Base-by-base conservation (phyloP, 2,888 invertebrate species). In the Troilus luridus region DNA sequence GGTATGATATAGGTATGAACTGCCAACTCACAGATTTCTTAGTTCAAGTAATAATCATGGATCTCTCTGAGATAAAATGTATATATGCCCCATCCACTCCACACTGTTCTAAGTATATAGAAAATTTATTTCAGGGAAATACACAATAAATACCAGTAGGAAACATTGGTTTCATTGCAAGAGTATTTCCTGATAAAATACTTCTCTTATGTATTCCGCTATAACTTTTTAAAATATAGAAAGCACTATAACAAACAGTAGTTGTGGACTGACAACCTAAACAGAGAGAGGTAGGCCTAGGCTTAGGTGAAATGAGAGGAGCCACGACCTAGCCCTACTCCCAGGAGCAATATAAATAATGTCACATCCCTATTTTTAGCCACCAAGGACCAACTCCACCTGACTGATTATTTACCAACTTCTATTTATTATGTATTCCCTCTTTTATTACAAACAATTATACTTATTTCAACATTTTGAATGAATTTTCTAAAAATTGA, bases 271-370 rank as follows among this genome's bases (percentile, higher is more conserved):
- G 1, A 5, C 5, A 27, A 19, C 17, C 17, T 7, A 41, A 10
- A 41, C 0, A 77, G 41, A 41, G 11, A 19, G 41, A n/a, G 24
- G 64, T n/a, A 62, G 64, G 9, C 7, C 12, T 17, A 77, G 17
- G 19, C 27, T 41, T 12, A 85, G 85, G 85, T 85, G 56, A 56
- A 21, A n/a, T n/a, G 85, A 56, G 7, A 85, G 56, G 21, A 85
- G 54, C 54, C 85, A 85, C 85, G 85, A 85, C 85, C 85, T 85
- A 85, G 56, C 56, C 85, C 56, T 85, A 58, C 56, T 85, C 85
- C 85, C 56, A 56, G n/a, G 56, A 85, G 56, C 11, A 58, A 85
- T 85, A 85, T 85, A 85, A 85, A 85, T 85, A 85, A 85, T 85
- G n/a, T 85, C 21, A 7, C 27, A 12, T n/a, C 54, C 9, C 85